Base-by-base conservation (phyloP, 2,113 vertebrate species). In the Tupaia tana region DNA sequence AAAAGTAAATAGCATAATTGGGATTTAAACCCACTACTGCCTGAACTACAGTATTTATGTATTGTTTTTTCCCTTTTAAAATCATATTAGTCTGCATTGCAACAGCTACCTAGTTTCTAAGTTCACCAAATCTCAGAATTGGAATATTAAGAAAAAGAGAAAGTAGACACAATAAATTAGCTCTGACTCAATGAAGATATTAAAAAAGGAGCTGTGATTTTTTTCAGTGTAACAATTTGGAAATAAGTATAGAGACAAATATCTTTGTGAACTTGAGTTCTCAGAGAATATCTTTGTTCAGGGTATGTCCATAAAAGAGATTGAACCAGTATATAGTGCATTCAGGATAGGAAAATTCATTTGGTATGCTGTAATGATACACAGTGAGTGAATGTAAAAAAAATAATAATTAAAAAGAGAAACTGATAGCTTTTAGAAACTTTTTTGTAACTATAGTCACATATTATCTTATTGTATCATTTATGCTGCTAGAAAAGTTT, bases 401-500 rank as follows among this genome's bases (percentile, higher is more conserved):
- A 43, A 43, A 43, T 4, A 43, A 43, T 4, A 43, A 43, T 43
- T 43, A 43, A 43, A 43, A 43, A 43, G 43, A 43, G 43, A 43
- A 43, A 64, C 58, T 80, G 15, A 71, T 63, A 52, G 25, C 9
- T 89, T 93, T 7, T 56, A 43, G 31, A 78, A 69, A 82, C 7
- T 61, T 71, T 22, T 92, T 81, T 95, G 70, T 71, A 16, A 31
- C 66, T 85, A 61, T 63, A 59, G 34, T 95, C 80, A 78, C 63
- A 43, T 66, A 73, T 77, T 43, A 13, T 83, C 31, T 91, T 89
- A 85, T n/a, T 20, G 75, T 86, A 75, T 1, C 58, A 29, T 82
- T 90, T 73, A 20, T 92, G 10, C 93, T 90, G 24, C 10, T 96
- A 96, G 56, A 84, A 94, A 94, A 93, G 59, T 9, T 78, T 77